phyloP scores from a whole-genome alignment of 2,113 vertebrate genomes.

The Tyrannus savana region DNA sequence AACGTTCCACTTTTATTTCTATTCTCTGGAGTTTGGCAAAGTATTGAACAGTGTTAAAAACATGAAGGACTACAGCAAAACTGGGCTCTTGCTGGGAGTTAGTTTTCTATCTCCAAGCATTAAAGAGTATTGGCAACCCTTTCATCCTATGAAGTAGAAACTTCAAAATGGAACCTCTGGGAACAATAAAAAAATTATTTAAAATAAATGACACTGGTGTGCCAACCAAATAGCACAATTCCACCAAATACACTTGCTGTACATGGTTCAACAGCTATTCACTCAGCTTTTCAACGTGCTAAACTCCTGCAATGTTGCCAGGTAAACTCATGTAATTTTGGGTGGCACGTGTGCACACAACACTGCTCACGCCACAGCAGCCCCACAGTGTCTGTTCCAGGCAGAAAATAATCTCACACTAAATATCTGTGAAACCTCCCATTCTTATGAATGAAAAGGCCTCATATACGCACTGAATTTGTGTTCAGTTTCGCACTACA shows the following conservation, averaged over 20 bases:
- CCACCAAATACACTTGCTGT: neutral
- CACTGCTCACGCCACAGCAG: neutral
- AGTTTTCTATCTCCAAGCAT: neutral
- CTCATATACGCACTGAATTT: neutral
- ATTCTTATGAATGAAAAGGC: neutral
- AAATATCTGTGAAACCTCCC: neutral
- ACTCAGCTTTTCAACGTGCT: neutral
- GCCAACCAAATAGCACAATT: neutral
- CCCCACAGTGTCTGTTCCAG: neutral
- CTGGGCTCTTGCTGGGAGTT: neutral
- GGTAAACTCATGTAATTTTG: neutral
- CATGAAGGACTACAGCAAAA: neutral
- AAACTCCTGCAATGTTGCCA: neutral
- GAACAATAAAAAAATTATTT: conserved; percentile 7
- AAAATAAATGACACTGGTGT: neutral
- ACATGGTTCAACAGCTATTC: neutral
- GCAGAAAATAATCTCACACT: neutral
- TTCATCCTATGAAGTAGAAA: neutral
- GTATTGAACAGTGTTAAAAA: neutral
- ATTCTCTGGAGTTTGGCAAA: neutral
- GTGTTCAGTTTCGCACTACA: neutral
- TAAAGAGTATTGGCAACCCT: neutral
- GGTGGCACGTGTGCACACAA: neutral
- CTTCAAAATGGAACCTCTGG: neutral
- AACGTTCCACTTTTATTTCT: conserved; percentile 20